These are phyloP conservation scores for Condylostylus longicornis DNA, from an alignment of 1,140 invertebrate species.

Conservation along the genomic window DNA sequence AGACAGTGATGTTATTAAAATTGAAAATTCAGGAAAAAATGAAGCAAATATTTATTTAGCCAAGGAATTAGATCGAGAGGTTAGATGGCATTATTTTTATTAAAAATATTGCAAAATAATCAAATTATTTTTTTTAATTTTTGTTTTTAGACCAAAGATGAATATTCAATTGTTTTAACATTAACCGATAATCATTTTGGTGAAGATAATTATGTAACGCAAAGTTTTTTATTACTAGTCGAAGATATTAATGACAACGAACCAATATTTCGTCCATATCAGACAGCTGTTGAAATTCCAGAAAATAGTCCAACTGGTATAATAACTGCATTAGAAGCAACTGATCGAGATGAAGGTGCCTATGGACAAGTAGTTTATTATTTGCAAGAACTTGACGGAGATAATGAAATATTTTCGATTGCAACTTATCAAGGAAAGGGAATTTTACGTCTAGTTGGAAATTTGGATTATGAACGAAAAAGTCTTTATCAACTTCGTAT, in stretches of 20 bases:
- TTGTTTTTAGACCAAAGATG: slow-evolving; percentile 52
- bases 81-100: slow-evolving; percentile 28
- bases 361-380: slow-evolving; percentile 73
- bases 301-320: slow-evolving; percentile 62
- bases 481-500: slow-evolving; percentile 75
- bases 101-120: not conserved
- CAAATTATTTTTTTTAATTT: slow-evolving; percentile 1
- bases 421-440: slow-evolving; percentile 76
- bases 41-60: slow-evolving; percentile 78
- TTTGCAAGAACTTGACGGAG: slow-evolving; percentile 62
- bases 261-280: slow-evolving; percentile 73
- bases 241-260: slow-evolving; percentile 87
- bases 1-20: slow-evolving; percentile 66
- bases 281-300: slow-evolving; percentile 58
- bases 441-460: slow-evolving; percentile 58
- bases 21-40: slow-evolving; percentile 61
- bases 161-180: slow-evolving; percentile 76
- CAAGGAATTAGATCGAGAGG: slow-evolving; percentile 81
- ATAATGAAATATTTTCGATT: slow-evolving; percentile 63
- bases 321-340: slow-evolving; percentile 69
- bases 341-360: slow-evolving; percentile 75
- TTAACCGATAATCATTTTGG: slow-evolving; percentile 76
- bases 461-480: slow-evolving; percentile 76
- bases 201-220: slow-evolving; percentile 77
- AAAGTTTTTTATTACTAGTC: slow-evolving; percentile 72